These are phyloP conservation scores for Chelonus insularis DNA, from an alignment of 1,140 invertebrate genomes.

Conservation along the genomic window DNA sequence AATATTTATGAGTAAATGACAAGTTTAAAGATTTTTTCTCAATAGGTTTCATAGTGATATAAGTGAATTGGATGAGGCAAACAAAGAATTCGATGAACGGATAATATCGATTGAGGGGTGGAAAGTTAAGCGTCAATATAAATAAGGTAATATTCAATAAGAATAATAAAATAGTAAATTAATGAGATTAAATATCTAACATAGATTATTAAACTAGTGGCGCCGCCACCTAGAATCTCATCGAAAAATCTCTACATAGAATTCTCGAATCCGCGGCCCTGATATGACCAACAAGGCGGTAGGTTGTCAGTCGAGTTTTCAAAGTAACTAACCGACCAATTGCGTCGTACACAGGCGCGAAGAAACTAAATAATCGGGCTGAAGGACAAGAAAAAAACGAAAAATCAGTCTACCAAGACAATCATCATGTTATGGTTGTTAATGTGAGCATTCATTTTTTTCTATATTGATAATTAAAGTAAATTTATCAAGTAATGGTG, in stretches of 20 bases:
- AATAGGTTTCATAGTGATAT: no score
- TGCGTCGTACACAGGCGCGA: constrained; percentile 16
- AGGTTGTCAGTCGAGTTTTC: constrained; percentile 22
- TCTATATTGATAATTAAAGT: no score
- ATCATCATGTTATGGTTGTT: not conserved
- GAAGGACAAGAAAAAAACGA: not conserved
- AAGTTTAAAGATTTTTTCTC: no score
- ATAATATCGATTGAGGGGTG: no score
- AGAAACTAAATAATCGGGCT: constrained; percentile 1
- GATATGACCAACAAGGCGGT: constrained; percentile 21
- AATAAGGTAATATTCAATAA: no score
- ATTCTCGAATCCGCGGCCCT: constrained; percentile 12
- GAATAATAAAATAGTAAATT: not conserved
- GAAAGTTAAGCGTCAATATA: no score
- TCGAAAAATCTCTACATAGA: not conserved
- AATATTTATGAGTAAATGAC: no score
- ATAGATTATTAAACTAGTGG: not conserved
- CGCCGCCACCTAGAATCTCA: not conserved
- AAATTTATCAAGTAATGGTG: no score
- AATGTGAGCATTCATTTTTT: no score
- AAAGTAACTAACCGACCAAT: constrained; percentile 15
- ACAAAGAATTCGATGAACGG: no score
- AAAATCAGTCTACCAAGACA: not conserved
- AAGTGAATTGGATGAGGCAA: no score
- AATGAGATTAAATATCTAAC: not conserved